phyloP scores from a whole-genome alignment of 2,888 invertebrate species.

The Ceramica pisi region DNA sequence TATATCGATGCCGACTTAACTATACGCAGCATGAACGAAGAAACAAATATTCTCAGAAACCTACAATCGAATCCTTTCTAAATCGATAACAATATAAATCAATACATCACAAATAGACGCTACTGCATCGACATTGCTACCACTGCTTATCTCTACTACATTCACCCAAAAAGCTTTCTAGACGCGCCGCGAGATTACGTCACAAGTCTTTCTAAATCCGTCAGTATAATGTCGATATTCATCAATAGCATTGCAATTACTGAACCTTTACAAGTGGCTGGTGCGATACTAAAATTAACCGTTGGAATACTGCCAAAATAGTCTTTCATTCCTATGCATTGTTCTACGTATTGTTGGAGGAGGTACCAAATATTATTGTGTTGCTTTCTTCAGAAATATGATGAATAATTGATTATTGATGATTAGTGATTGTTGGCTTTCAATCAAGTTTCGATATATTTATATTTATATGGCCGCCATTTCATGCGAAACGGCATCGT shows the following conservation, averaged over 20 bases:
- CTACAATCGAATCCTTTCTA: neutral
- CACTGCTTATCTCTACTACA: constrained; percentile 3
- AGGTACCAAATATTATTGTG: constrained; percentile 7
- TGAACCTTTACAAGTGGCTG: constrained; percentile 1
- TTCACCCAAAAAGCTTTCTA: constrained; percentile 1
- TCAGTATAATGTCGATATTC: constrained; percentile 10
- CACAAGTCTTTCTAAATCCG: constrained; percentile 18
- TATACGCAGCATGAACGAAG: neutral
- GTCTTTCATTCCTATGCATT: constrained; percentile 32
- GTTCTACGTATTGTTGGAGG: constrained; percentile 17
- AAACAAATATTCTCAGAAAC: neutral
- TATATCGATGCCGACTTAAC: neutral
- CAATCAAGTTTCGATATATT: neutral
- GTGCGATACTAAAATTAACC: constrained; percentile 48
- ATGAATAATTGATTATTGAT: neutral
- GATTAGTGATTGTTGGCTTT: neutral
- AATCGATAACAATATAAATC: neutral
- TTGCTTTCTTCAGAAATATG: constrained; percentile 9
- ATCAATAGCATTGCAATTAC: constrained; percentile 22
- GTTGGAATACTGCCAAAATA: constrained; percentile 50
- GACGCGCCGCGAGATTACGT: constrained; percentile 27
- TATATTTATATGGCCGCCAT: neutral
- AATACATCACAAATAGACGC: neutral
- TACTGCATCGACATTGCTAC: too few relatives aligned
- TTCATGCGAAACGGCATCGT: neutral